phyloP scores from a whole-genome alignment of 2,113 vertebrate species.

The Trinectes maculatus region DNA sequence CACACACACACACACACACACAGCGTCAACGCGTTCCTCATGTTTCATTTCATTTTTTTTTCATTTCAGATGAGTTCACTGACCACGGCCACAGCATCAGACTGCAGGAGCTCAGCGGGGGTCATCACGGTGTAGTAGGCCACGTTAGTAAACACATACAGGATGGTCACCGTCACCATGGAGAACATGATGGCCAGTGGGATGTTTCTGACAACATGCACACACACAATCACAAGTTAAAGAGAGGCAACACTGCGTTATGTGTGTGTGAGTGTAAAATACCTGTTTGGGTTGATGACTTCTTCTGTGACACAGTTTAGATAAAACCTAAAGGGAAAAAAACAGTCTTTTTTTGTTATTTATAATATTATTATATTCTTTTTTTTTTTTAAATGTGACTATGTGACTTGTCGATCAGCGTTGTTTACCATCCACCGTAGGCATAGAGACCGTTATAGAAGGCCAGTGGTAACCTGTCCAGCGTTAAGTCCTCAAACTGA shows the following conservation, averaged over 20 bases:
- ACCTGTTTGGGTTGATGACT: constrained; percentile 89
- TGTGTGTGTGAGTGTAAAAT: constrained; percentile 24
- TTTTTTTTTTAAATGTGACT: too few relatives aligned
- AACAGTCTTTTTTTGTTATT: not conserved
- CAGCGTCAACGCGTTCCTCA: too few relatives aligned
- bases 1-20: not conserved
- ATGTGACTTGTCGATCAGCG: not conserved
- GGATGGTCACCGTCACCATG: constrained; percentile 90
- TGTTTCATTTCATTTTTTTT: not conserved
- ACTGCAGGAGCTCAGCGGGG: constrained; percentile 88
- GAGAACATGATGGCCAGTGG: constrained; percentile 92
- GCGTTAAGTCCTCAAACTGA: constrained; percentile 71
- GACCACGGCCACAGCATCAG: constrained; percentile 95
- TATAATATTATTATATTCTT: not conserved
- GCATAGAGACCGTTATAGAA: constrained; percentile 92
- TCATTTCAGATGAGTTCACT: constrained; percentile 50
- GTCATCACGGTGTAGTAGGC: constrained; percentile 94
- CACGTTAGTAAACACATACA: constrained; percentile 93
- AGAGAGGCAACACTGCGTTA: too few relatives aligned
- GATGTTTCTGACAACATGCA: constrained; percentile 84
- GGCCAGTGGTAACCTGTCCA: constrained; percentile 86
- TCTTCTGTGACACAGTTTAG: constrained; percentile 89
- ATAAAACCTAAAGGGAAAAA: constrained; percentile 83
- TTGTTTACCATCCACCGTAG: constrained; percentile 88
- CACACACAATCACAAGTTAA: not conserved